A percentile compares a stretch with the other conserved stretches of the same genome.
Conservation (phyloP, 2,888 invertebrate species). For the Lutraria lutraria region DNA sequence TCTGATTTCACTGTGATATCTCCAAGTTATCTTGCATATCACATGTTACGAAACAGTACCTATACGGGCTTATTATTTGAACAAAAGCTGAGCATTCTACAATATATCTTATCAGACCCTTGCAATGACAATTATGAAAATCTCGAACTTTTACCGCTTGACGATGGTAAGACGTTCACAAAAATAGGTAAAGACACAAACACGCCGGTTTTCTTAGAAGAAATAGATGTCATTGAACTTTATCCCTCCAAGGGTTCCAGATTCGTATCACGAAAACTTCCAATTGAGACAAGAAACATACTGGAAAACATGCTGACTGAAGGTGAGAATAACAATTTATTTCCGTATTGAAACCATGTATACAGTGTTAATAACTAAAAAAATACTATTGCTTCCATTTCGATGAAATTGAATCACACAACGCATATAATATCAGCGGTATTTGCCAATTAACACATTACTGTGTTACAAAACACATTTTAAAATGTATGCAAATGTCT, state of each 20-base stretch:
- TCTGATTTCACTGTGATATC: background rate
- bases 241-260: background rate
- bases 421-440: no score
- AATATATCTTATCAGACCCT: background rate
- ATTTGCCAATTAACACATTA: no score
- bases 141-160: slow-evolving; percentile 39
- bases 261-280: slow-evolving; percentile 11
- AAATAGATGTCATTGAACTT: background rate
- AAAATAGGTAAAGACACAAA: background rate
- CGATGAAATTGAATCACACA: no score
- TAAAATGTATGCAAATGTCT: background rate
- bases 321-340: slow-evolving; percentile 13
- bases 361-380: no score
- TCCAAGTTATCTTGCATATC: background rate
- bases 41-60: background rate
- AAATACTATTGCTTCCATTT: no score
- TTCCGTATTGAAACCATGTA: no score
- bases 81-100: slow-evolving; percentile 30
- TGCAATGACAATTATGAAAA: background rate
- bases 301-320: background rate
- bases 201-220: slow-evolving; percentile 9
- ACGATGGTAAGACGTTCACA: slow-evolving; percentile 15
- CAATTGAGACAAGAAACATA: background rate
- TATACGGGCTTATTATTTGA: background rate
- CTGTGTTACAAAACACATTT: no score